Evolutionary conservation across 2,888 invertebrate species (phyloP).

Genomic region (Neuroscelio doddi): DNA sequence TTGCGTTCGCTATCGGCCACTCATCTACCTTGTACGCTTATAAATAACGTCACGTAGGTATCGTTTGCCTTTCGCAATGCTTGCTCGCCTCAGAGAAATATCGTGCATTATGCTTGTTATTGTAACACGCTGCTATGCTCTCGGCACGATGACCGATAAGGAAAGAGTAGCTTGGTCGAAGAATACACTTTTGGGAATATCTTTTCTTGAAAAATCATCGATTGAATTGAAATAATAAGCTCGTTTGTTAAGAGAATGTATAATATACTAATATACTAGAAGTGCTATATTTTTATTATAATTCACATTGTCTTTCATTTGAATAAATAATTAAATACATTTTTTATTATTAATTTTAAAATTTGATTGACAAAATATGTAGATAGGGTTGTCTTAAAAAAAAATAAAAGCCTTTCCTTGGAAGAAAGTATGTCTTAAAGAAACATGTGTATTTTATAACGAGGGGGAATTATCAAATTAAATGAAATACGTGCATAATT

Average conservation of each 20-base stretch:
- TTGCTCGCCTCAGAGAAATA: slow-evolving; percentile 54
- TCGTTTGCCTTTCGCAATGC: slow-evolving; percentile 53
- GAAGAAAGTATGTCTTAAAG: too few relatives aligned
- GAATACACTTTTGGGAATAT: slow-evolving; percentile 33
- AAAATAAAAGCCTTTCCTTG: too few relatives aligned
- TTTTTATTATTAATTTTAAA: too few relatives aligned
- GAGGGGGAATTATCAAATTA: slow-evolving; percentile 62
- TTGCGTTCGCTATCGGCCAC: slow-evolving; percentile 61
- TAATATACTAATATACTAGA: too few relatives aligned
- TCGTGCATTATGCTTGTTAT: slow-evolving; percentile 56
- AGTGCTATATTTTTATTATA: too few relatives aligned
- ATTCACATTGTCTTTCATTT: too few relatives aligned
- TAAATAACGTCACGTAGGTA: slow-evolving; percentile 55
- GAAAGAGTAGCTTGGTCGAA: slow-evolving; percentile 36
- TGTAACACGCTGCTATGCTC: slow-evolving; percentile 55
- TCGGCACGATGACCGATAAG: slow-evolving; percentile 56
- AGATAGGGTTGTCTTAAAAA: too few relatives aligned
- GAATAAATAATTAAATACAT: too few relatives aligned
- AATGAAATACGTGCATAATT: slow-evolving; percentile 65
- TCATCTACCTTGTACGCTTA: slow-evolving; percentile 57
- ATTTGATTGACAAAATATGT: too few relatives aligned
- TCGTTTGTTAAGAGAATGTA: slow-evolving; percentile 58
- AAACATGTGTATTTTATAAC: slow-evolving; percentile 52
- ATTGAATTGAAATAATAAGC: slow-evolving; percentile 27
- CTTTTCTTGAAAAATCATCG: slow-evolving; percentile 18